Evolutionary conservation across 2,797 vertebrate genomes (phyloP).

Genomic region (Sebastes dallii): DNA sequence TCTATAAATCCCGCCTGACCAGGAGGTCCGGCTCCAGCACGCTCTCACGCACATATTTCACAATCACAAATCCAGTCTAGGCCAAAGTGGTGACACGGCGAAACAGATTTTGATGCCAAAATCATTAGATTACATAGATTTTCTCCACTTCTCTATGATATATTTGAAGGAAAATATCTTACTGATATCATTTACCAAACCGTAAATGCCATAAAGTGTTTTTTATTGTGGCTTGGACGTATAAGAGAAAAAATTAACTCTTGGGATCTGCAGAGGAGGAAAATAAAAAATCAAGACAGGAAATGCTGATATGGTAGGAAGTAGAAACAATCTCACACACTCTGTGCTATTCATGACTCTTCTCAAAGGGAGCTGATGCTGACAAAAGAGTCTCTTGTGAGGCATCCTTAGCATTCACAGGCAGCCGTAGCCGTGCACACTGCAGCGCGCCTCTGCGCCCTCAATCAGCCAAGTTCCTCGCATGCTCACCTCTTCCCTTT

Average conservation of each 20-base stretch:
- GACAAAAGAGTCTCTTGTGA: slow-evolving; percentile 66
- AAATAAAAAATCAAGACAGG: neutral
- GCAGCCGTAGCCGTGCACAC: slow-evolving; percentile 26
- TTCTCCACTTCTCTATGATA: neutral
- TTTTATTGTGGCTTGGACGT: neutral
- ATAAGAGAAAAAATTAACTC: neutral
- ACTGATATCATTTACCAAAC: neutral
- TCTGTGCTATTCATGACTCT: slow-evolving; percentile 46
- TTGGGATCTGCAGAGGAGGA: neutral
- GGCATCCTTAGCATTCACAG: slow-evolving; percentile 60
- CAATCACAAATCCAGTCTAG: neutral
- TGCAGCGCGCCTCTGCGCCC: slow-evolving; percentile 43
- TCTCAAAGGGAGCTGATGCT: slow-evolving; percentile 33
- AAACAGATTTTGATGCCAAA: slow-evolving; percentile 19
- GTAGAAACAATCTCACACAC: slow-evolving; percentile 27
- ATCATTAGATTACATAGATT: slow-evolving; percentile 3
- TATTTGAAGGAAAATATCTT: neutral
- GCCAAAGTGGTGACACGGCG: neutral
- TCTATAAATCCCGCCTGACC: neutral
- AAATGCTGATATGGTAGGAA: slow-evolving; percentile 25
- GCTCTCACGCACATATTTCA: slow-evolving; percentile 1
- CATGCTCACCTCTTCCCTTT: slow-evolving; percentile 72
- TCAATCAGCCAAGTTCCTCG: slow-evolving; percentile 71
- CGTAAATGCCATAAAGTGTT: neutral
- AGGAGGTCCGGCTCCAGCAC: neutral